Percentiles rank a stretch among this genome's conserved stretches.
phyloP scores from a whole-genome alignment of 2,113 vertebrate genomes.

The Lamprotornis superbus region DNA sequence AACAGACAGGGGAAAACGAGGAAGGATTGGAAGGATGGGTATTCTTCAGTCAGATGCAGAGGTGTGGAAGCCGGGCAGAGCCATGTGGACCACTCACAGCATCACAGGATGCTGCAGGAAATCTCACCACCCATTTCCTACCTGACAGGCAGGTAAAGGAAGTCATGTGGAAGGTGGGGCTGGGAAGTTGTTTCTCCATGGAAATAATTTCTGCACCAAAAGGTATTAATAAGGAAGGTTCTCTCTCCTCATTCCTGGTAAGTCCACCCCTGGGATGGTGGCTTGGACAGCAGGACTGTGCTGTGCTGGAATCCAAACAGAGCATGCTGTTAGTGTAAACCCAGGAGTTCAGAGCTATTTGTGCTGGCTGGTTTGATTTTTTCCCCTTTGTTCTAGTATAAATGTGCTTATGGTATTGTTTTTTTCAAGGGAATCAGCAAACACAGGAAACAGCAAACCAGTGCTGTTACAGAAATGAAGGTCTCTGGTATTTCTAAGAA shows the following conservation, averaged over 20 bases:
- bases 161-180: background rate
- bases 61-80: background rate
- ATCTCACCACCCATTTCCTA: fast-evolving
- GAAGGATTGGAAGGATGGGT: background rate
- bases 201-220: background rate
- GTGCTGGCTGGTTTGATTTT: background rate
- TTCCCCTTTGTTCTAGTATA: background rate
- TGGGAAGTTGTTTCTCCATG: background rate
- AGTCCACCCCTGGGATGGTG: background rate
- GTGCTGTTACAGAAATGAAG: background rate
- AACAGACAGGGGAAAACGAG: background rate
- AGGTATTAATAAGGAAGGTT: background rate
- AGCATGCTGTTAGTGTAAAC: background rate
- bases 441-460: background rate
- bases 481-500: background rate
- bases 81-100: background rate
- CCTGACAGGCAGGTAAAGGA: background rate
- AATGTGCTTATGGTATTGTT: background rate
- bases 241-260: background rate
- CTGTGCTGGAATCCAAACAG: background rate
- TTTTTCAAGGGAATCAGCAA: background rate
- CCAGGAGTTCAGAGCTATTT: background rate
- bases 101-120: background rate
- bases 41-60: background rate
- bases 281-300: background rate